A percentile compares a stretch with the other conserved stretches of the same genome.
These are phyloP conservation scores for Bombus fervidus DNA, from an alignment of 1,140 invertebrate genomes.

Conservation along the genomic window DNA sequence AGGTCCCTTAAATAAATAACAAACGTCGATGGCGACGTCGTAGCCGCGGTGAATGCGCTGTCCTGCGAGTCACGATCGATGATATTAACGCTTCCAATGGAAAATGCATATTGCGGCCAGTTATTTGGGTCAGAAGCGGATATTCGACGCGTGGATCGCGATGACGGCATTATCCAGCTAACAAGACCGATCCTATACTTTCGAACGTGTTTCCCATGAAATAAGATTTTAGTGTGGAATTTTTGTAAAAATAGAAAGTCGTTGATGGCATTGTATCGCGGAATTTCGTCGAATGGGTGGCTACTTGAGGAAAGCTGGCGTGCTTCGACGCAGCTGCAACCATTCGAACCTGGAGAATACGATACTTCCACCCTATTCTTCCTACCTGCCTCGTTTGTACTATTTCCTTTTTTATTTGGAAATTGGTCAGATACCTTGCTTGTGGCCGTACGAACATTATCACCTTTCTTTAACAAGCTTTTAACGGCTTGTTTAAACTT, in stretches of 20 bases:
- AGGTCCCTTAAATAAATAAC: slow-evolving; percentile 58
- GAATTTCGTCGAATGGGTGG: neutral
- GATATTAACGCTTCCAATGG: slow-evolving; percentile 60
- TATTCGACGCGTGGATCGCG: slow-evolving; percentile 10
- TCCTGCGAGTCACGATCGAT: slow-evolving; percentile 49
- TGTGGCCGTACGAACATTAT: neutral
- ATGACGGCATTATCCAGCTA: slow-evolving; percentile 4
- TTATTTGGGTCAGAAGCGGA: slow-evolving; percentile 53
- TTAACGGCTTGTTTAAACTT: neutral
- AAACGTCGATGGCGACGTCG: slow-evolving; percentile 43
- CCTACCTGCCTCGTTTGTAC: neutral
- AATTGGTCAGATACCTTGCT: neutral
- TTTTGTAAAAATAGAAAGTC: slow-evolving; percentile 1
- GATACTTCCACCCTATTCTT: no score
- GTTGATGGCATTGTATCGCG: neutral
- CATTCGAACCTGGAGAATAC: neutral
- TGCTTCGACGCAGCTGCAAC: neutral
- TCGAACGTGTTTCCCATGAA: neutral
- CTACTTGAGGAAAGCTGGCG: neutral
- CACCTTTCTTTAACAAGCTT: neutral
- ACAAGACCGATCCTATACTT: slow-evolving; percentile 2
- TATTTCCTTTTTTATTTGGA: neutral
- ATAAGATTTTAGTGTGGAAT: slow-evolving; percentile 1
- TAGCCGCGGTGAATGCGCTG: neutral
- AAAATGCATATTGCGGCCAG: slow-evolving; percentile 49